These are phyloP conservation scores for Dromaius novaehollandiae DNA, from an alignment of 2,113 vertebrate genomes.

Conservation along the genomic window DNA sequence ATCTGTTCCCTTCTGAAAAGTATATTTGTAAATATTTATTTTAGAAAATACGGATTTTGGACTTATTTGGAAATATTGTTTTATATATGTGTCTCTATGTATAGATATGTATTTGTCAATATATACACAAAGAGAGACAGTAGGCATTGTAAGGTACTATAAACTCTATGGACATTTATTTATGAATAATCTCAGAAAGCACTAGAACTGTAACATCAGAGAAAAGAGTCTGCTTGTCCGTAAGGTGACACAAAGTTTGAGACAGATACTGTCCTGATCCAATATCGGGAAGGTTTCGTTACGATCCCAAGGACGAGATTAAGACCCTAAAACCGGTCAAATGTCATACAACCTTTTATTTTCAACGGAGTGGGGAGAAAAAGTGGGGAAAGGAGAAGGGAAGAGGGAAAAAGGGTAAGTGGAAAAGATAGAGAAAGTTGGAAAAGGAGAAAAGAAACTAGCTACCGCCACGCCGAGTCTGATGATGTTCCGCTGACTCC, in stretches of 20 bases:
- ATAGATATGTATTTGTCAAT: background rate
- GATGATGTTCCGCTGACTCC: too few relatives aligned
- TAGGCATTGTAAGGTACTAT: background rate
- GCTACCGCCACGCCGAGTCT: too few relatives aligned
- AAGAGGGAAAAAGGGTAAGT: too few relatives aligned
- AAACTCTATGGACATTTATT: background rate
- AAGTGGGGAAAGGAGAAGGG: too few relatives aligned
- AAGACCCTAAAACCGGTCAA: too few relatives aligned
- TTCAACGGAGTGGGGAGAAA: too few relatives aligned
- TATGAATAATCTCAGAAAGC: background rate
- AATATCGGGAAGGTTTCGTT: too few relatives aligned
- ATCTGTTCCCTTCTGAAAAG: background rate
- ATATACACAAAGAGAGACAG: background rate
- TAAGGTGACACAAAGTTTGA: background rate
- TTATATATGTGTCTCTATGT: background rate
- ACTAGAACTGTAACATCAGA: background rate
- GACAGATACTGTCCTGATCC: too few relatives aligned
- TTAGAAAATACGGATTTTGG: background rate
- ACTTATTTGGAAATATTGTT: background rate
- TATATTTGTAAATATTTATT: background rate
- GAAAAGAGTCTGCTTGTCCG: background rate
- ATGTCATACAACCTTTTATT: too few relatives aligned
- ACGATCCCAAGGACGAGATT: too few relatives aligned
- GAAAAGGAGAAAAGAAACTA: too few relatives aligned
- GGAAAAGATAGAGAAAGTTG: too few relatives aligned